Evolutionary conservation across 2,113 vertebrate species (phyloP), one percentile per base, ranked within the genome.

Genomic region (Choloepus hoffmanni): DNA sequence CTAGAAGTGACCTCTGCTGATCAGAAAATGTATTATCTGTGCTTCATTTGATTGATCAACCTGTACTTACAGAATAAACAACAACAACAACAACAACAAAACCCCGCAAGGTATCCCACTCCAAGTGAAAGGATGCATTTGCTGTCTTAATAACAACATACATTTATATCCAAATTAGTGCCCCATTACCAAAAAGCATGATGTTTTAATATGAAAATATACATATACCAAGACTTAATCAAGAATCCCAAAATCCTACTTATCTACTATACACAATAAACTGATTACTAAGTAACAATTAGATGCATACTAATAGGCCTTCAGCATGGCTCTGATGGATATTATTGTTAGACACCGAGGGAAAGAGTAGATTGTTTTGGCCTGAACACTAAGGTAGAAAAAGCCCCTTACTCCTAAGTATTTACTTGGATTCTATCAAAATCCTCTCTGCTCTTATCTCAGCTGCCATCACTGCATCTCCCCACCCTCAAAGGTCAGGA

Each of bases 311-410:
- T 50, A 58, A 50, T 5, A n/a, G 82, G 24, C 12, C 21, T 85
- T 88, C 26, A 85, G 30, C 8, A 40, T 63, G 30, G 10, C 6
- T 58, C 23, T 5, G 4, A 79, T 10, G 19, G 55, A 50, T 68
- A 48, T 48, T 85, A 76, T 43, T 78, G 33, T 9, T 81, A 58
- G 78, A 91, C 43, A 79, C 1, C 4, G 16, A 36, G 28, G 24
- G 24, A 23, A 89, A 85, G 16, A 90, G 26, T 1, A 55, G 26
- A 79, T 48, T 70, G 43, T 23, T 93, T 33, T 24, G 8, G 21
- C 12, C 55, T 96, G 78, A 83, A 86, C 40, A 84, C 12, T 28
- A 45, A 92, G 13, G 33, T 72, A 72, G 60, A 50, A 87, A 97
- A 90, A 23, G 3, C 0, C 0, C 4, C 36, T 77, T 83, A 18